phyloP scores from a whole-genome alignment of 2,888 invertebrate genomes.

The Liodrosophila aerea region DNA sequence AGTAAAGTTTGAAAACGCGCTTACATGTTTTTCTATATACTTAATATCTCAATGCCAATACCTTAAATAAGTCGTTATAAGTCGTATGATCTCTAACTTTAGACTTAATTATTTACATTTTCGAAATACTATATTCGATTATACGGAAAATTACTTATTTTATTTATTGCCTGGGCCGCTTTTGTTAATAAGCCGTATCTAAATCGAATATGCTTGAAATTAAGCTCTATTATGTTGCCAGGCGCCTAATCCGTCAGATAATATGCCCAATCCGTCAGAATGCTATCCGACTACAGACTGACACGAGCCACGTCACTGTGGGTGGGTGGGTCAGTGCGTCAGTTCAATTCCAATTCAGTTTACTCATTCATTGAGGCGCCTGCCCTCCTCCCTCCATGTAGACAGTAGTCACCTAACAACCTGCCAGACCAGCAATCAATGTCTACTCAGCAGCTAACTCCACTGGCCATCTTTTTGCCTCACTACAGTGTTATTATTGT shows the following conservation, averaged over 20 bases:
- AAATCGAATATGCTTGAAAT: slow-evolving; percentile 28
- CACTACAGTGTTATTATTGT: slow-evolving; percentile 47
- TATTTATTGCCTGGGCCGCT: too few relatives aligned
- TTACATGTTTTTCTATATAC: too few relatives aligned
- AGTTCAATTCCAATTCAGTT: slow-evolving; percentile 18
- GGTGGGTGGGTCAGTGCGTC: slow-evolving; percentile 10
- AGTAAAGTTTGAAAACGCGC: too few relatives aligned
- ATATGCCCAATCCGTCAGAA: slow-evolving; percentile 56
- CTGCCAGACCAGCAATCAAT: slow-evolving; percentile 72
- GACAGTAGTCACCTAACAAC: slow-evolving; percentile 67
- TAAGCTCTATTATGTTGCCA: slow-evolving; percentile 37
- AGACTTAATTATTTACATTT: too few relatives aligned
- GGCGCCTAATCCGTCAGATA: slow-evolving; percentile 44
- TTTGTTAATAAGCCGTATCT: slow-evolving; percentile 3
- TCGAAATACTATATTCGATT: too few relatives aligned
- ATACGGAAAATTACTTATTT: too few relatives aligned
- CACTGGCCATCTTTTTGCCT: slow-evolving; percentile 3
- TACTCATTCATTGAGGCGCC: slow-evolving; percentile 47
- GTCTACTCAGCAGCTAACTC: slow-evolving; percentile 52
- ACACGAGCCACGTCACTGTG: slow-evolving; percentile 3
- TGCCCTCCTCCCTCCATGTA: slow-evolving; percentile 33
- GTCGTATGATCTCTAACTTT: too few relatives aligned
- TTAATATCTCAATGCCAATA: too few relatives aligned
- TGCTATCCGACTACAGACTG: too few relatives aligned
- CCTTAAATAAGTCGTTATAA: too few relatives aligned